Conservation (phyloP, 2,888 invertebrate genomes). For the Drepanosiphum platanoidis region DNA sequence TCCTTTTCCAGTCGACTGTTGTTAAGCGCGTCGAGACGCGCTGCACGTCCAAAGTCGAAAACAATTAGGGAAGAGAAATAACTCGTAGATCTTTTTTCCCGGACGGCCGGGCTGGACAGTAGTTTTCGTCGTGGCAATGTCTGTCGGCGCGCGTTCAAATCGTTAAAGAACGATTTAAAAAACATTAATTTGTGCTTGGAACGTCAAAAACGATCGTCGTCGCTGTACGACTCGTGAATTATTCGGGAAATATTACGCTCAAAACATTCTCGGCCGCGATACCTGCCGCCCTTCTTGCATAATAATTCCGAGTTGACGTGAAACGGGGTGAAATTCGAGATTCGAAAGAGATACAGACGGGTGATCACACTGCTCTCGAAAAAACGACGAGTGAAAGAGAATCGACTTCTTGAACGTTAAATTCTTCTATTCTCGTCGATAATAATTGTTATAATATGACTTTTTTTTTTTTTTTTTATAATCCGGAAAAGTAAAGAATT, state of each 20-base stretch:
- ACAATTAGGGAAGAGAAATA: conserved; percentile 29
- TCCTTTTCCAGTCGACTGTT: neutral
- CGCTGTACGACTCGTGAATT: neutral
- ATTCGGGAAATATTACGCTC: neutral
- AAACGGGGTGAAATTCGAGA: too few species aligned
- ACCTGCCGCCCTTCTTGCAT: too few species aligned
- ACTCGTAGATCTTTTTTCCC: conserved; percentile 34
- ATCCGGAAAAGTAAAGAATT: too few species aligned
- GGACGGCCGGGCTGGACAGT: neutral
- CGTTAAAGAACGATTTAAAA: conserved; percentile 46
- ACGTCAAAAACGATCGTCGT: neutral
- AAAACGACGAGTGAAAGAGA: too few species aligned
- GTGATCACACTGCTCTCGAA: too few species aligned
- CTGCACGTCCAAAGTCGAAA: conserved; percentile 8
- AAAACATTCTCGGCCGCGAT: too few species aligned
- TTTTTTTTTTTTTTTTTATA: too few species aligned
- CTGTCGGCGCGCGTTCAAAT: neutral
- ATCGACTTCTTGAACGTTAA: too few species aligned
- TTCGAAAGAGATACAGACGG: too few species aligned
- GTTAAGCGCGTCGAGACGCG: neutral
- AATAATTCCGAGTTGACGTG: too few species aligned
- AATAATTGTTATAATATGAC: too few species aligned
- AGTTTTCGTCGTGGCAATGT: conserved; percentile 6
- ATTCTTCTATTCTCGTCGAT: too few species aligned
- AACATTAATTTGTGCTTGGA: conserved; percentile 12